Evolutionary conservation across 2,888 invertebrate genomes (phyloP).

Genomic region (Limnephilus rhombicus): DNA sequence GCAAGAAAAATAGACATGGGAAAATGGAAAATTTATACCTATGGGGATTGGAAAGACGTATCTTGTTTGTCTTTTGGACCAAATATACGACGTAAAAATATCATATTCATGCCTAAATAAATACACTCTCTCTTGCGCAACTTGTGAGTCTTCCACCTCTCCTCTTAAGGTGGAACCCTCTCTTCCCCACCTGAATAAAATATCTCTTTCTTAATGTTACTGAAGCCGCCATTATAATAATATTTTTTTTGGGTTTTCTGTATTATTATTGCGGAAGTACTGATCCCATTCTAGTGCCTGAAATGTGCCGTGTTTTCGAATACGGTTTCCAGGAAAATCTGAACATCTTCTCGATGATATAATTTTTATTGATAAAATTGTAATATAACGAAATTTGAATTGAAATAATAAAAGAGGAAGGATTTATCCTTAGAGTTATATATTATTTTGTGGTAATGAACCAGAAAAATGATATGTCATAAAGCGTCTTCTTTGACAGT

Average conservation of each 20-base stretch:
- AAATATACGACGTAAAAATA: constrained; percentile 66
- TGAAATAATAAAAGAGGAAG: neutral
- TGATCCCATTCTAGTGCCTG: constrained; percentile 32
- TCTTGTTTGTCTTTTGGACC: constrained; percentile 66
- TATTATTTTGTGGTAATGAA: neutral
- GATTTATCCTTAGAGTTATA: neutral
- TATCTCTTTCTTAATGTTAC: constrained; percentile 51
- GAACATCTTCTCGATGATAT: neutral
- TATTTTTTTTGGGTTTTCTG: constrained; percentile 46
- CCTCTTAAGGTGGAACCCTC: constrained; percentile 30
- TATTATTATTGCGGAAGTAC: constrained; percentile 43
- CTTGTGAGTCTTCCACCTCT: constrained; percentile 53
- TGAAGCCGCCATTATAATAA: constrained; percentile 48
- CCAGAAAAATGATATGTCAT: neutral
- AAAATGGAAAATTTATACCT: constrained; percentile 66
- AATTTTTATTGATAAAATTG: neutral
- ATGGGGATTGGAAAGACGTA: constrained; percentile 66
- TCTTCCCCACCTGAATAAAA: constrained; percentile 50
- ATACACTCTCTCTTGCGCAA: constrained; percentile 56
- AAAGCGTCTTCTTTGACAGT: too few relatives aligned
- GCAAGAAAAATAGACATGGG: constrained; percentile 65
- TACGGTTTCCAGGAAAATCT: neutral
- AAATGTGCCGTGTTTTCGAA: neutral
- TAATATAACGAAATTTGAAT: neutral
- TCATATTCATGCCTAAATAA: constrained; percentile 66